phyloP scores from a whole-genome alignment of 2,113 vertebrate genomes.

The Mus pahari region DNA sequence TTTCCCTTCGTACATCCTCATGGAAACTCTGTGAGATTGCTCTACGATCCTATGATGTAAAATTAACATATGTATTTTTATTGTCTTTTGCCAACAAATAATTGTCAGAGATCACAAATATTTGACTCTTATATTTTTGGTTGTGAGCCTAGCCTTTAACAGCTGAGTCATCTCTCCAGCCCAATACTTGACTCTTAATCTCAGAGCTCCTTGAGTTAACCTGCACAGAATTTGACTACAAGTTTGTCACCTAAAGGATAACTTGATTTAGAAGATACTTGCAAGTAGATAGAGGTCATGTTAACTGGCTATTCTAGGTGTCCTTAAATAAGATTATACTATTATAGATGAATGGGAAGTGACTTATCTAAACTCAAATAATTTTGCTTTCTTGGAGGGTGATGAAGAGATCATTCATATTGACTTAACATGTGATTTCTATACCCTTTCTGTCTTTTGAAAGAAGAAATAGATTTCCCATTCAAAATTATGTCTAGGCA shows the following conservation, averaged over 20 bases:
- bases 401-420: neutral
- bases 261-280: conserved; percentile 37
- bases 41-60: neutral
- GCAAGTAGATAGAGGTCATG: neutral
- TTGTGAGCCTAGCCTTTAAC: too few relatives aligned
- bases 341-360: conserved; percentile 19
- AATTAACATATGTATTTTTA: neutral
- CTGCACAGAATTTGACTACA: conserved; percentile 24
- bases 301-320: conserved; percentile 40
- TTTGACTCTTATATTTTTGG: neutral
- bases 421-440: conserved; percentile 46
- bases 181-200: neutral
- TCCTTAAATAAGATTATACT: neutral
- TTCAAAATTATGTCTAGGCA: conserved; percentile 18
- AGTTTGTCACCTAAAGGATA: conserved; percentile 40
- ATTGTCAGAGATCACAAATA: conserved; percentile 44
- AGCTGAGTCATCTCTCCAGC: too few relatives aligned
- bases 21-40: neutral
- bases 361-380: conserved; percentile 42
- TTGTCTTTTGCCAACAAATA: conserved; percentile 46
- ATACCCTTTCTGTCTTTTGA: neutral
- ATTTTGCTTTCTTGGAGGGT: neutral
- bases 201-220: conserved; percentile 13
- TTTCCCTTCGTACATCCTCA: conserved; percentile 53
- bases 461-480: conserved; percentile 35